phyloP scores from a whole-genome alignment of 2,888 invertebrate genomes.

The Hydrotaea diabolus region DNA sequence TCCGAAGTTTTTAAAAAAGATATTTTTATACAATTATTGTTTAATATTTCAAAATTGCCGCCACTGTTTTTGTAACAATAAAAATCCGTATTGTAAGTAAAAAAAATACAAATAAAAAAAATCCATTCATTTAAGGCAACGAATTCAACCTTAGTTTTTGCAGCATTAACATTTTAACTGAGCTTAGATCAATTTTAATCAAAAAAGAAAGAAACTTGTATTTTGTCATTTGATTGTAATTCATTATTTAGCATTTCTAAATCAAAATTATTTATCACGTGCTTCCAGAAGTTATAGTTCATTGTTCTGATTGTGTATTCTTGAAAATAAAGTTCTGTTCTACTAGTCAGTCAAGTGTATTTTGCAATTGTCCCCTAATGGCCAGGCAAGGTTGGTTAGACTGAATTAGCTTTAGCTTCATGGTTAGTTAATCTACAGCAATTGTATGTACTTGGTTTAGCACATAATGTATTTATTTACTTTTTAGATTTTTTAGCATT shows the following conservation, averaged over 20 bases:
- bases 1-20: background rate
- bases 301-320: constrained; percentile 21
- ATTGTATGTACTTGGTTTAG: background rate
- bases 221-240: constrained; percentile 16
- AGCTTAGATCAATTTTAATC: constrained; percentile 10
- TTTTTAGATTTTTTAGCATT: constrained; percentile 21
- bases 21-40: constrained; percentile 11
- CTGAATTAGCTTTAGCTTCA: constrained; percentile 18
- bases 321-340: constrained; percentile 13
- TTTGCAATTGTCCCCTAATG: background rate
- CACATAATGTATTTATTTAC: background rate
- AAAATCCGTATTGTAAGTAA: background rate
- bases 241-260: background rate
- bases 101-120: constrained; percentile 21
- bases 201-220: background rate
- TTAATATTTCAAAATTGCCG: background rate
- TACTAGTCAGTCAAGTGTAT: background rate
- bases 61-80: background rate
- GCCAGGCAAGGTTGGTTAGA: background rate
- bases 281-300: constrained; percentile 34
- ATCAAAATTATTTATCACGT: constrained; percentile 28
- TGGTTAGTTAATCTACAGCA: background rate
- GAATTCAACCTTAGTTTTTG: constrained; percentile 27
- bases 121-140: constrained; percentile 37
- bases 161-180: constrained; percentile 4